Base-by-base conservation (phyloP, 1,140 invertebrate genomes). In the Paraescarpia echinospica region DNA sequence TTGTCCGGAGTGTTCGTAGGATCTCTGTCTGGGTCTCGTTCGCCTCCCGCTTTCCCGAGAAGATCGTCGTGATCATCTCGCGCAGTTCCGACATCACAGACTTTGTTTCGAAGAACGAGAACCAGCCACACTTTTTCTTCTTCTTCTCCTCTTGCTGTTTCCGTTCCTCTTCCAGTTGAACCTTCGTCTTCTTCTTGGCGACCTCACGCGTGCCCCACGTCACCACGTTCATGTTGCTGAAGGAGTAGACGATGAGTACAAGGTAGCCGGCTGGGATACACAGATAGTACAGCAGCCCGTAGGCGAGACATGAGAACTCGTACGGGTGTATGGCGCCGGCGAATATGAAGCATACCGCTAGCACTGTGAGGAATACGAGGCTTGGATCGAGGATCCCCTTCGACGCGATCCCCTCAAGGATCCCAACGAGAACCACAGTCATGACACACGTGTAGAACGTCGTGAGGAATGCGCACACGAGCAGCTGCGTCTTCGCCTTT, bases 401-500 rank as follows among this genome's bases (percentile, higher is more conserved):
- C 12, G 92, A 77, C 0, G 93, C 94, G 8, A 95, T 94, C 18
- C 94, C 59, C 27, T 77, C 59, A 18, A 77, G 59, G 14, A 94
- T 94, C 8, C 95, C 95, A 33, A 95, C 95, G 0, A 95, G 92
- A 5, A 96, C 95, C 18, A 95, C 94, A 92, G 95, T 95, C 95
- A 96, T 96, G 33, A 96, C 94, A 91, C 95, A 95, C 0, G 94
- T 94, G 92, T 96, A 96, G 1, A 96, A 93, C 6, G 95, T 95
- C 77, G 95, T 95, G 35, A 96, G 93, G 0, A 95, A 93, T 0
- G 94, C 95, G 1, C 95, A 95, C 18, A 95, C 90, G 33, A 94
- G 89, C 77, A 97, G 95, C 94, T 97, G 97, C n/a, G 95, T 94
- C 34, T 97, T 95, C 31, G 95, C 93, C 93, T 96, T 96, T 34